These are phyloP conservation scores for Drosophila cracens DNA, from an alignment of 2,888 invertebrate genomes.

Conservation along the genomic window DNA sequence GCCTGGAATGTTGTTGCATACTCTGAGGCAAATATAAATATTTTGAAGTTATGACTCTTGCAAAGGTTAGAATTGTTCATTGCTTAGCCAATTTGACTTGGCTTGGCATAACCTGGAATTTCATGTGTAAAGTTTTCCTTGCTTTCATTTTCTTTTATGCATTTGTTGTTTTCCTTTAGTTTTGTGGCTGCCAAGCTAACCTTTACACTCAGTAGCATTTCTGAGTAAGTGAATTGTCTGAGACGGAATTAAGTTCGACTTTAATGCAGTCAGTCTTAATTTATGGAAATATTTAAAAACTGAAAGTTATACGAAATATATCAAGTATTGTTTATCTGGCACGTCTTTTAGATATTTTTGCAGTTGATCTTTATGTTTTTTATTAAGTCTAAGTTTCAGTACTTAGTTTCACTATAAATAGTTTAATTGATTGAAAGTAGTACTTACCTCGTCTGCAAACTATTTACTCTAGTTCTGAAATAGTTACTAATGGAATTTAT, in stretches of 20 bases:
- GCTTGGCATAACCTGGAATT: not conserved
- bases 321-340: not conserved
- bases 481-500: conserved; percentile 14
- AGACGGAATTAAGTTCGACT: not conserved
- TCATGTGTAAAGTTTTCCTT: not conserved
- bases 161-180: not conserved
- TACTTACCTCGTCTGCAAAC: not conserved
- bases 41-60: not conserved
- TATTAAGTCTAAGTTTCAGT: not conserved
- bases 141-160: not conserved
- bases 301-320: not conserved
- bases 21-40: conserved; percentile 4
- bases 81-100: not conserved
- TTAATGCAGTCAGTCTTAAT: not conserved
- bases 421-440: not conserved
- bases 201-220: not conserved
- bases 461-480: not conserved
- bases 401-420: not conserved
- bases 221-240: not conserved
- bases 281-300: not conserved
- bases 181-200: not conserved
- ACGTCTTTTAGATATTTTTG: not conserved
- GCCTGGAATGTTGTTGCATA: conserved; percentile 30
- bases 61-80: conserved; percentile 1
- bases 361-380: not conserved